Conservation (phyloP, 2,113 vertebrate species). For the Sterna hirundo region DNA sequence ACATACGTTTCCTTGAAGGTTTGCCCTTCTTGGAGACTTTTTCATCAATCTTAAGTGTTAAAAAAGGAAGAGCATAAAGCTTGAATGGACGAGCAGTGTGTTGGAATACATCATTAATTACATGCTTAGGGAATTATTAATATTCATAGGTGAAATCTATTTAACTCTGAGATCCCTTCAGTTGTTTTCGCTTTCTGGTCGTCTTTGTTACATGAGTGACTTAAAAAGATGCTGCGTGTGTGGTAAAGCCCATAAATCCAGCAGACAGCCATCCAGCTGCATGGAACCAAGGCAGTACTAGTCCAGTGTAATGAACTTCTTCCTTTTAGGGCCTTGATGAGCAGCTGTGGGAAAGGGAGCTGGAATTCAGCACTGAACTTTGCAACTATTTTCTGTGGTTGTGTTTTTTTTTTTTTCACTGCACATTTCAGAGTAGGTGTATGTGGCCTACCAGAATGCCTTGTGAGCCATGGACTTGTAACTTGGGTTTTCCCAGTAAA, state of each 20-base stretch:
- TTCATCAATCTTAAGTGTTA: accelerated
- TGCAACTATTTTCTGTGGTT: not conserved
- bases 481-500: not conserved
- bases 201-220: not conserved
- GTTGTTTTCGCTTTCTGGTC: not conserved
- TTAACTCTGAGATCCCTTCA: not conserved
- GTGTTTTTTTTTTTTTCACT: not conserved
- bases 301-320: not conserved
- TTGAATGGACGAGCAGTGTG: not conserved
- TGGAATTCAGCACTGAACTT: constrained; percentile 24
- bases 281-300: not conserved
- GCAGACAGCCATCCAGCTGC: not conserved
- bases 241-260: not conserved
- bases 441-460: not conserved
- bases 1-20: accelerated
- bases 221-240: accelerated
- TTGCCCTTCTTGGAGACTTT: not conserved
- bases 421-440: not conserved
- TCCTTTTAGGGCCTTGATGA: constrained; percentile 10
- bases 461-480: not conserved
- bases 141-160: not conserved
- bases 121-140: not conserved
- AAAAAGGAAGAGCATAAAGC: not conserved
- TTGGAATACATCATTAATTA: not conserved
- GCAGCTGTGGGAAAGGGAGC: not conserved